phyloP scores from a whole-genome alignment of 2,113 vertebrate species.

The Notechis scutatus region DNA sequence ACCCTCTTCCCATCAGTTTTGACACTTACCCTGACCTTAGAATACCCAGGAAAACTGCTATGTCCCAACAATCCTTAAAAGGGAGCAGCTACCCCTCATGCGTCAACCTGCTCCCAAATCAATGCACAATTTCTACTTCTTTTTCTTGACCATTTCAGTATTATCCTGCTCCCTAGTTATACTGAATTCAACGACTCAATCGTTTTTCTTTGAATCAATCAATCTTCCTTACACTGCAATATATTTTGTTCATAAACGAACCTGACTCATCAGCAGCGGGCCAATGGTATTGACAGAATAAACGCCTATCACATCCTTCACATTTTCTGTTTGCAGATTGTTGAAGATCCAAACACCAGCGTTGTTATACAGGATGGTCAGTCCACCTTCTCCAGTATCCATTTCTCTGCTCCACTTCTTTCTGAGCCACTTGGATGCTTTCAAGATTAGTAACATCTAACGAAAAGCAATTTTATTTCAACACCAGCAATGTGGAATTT shows the following conservation, averaged over 20 bases:
- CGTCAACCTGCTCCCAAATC: neutral
- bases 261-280: neutral
- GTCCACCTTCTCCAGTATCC: neutral
- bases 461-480: neutral
- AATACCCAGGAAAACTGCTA: too few relatives aligned
- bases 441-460: neutral
- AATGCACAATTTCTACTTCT: neutral
- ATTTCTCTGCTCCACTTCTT: neutral
- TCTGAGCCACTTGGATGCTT: neutral
- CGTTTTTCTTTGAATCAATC: neutral
- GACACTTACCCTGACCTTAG: too few relatives aligned
- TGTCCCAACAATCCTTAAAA: too few relatives aligned
- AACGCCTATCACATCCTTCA: neutral
- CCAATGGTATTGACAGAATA: neutral
- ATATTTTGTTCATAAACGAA: neutral
- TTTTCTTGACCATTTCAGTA: neutral
- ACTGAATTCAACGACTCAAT: neutral
- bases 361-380: neutral
- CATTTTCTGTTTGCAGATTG: neutral
- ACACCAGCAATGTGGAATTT: too few relatives aligned
- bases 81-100: neutral
- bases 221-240: neutral
- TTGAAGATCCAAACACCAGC: neutral
- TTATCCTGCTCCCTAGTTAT: neutral
- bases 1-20: too few relatives aligned